Conservation (phyloP, 1,140 invertebrate species). For the Megalonaias nervosa region DNA sequence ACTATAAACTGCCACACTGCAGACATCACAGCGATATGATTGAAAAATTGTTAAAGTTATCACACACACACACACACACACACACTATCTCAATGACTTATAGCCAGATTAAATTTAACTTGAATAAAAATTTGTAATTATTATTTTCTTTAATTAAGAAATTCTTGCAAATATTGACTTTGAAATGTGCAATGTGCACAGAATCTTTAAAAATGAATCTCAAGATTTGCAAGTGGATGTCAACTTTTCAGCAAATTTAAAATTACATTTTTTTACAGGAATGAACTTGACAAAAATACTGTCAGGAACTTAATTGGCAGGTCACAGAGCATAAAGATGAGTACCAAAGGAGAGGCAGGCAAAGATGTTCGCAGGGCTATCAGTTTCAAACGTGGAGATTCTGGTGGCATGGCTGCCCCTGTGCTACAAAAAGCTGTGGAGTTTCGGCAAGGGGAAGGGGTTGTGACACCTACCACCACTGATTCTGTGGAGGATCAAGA, state of each 20-base stretch:
- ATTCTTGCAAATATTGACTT: too few species aligned
- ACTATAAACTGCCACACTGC: too few species aligned
- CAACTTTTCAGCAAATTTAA: background rate
- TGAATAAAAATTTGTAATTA: too few species aligned
- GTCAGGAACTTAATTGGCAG: constrained; percentile 65
- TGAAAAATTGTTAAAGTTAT: too few species aligned
- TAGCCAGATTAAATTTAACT: too few species aligned
- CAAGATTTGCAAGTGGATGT: background rate
- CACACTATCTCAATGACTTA: too few species aligned
- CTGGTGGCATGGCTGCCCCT: constrained; percentile 37
- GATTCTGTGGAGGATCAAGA: constrained; percentile 28
- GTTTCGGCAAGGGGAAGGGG: constrained; percentile 51
- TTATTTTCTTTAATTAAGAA: too few species aligned
- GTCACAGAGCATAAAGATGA: constrained; percentile 61
- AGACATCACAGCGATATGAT: too few species aligned
- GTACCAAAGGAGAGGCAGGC: constrained; percentile 30
- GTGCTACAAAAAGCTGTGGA: constrained; percentile 60
- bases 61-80: too few species aligned
- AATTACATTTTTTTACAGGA: constrained; percentile 21
- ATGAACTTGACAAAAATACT: constrained; percentile 50
- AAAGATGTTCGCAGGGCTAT: constrained; percentile 55
- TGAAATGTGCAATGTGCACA: too few species aligned
- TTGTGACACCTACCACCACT: constrained; percentile 27
- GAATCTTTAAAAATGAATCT: too few species aligned
- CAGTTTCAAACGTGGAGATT: constrained; percentile 53